Base-by-base conservation (phyloP, 1,140 invertebrate genomes). In the Drosophila kanapiae region DNA sequence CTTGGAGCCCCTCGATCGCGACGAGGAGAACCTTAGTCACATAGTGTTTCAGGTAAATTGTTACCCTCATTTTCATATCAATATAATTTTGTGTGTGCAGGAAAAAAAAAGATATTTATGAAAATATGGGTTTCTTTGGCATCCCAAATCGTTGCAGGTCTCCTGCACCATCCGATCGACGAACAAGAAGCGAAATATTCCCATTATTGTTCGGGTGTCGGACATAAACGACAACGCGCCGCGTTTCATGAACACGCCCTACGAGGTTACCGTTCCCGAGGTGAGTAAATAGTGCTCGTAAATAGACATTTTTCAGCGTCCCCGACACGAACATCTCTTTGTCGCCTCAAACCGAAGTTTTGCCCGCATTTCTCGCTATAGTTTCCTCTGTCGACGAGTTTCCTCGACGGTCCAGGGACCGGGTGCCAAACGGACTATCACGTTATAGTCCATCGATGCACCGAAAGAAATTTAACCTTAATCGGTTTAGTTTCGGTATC, bases 191-290 rank as follows among this genome's bases (percentile, higher is more conserved):
- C 94, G 96, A 65, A 97, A 95, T 31, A 97, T 98, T 91, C 97
- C 97, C 45, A 95, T 98, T 57, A 97, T 98, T 85, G 97, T 98
- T 47, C 94, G 97, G 92, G 96, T 98, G 61, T 97, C 96, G n/a
- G 97, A 98, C 93, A 95, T 97, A 85, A 98, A 98, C 91, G 97
- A 98, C 93, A 98, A 98, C 93, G 95, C 95, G 35, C 96, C 97
- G 23, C 94, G 95, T 80, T 97, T 97, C 93, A 94, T 96, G 78
- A 96, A 96, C 80, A 95, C 95, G 40, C 96, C 97, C 18, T 98
- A 98, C 90, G 95, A 96, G 92, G 95, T 96, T 35, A 96, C 95
- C 48, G 96, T 98, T 58, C 96, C 97, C n/a, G 97, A 98, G 95
- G 97, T 98, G 94, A 92, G 87, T 69, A 70, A 58, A 53, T 58